Base-by-base conservation (phyloP, 2,888 invertebrate species). In the Teinopalpus imperialis region DNA sequence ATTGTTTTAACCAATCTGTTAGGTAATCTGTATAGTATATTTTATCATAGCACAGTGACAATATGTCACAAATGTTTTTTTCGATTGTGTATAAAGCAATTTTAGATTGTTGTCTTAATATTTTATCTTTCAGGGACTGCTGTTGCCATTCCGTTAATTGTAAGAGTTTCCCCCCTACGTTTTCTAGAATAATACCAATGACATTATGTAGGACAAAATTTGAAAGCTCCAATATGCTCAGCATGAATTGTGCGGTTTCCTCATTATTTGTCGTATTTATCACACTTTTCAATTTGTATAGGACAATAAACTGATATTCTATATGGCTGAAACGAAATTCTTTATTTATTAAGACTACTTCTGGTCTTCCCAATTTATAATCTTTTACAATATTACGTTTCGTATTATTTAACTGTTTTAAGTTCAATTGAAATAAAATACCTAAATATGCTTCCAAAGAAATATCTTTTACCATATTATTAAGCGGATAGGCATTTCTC, bases 31-130 rank as follows among this genome's bases (percentile, higher is more conserved):
- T 63, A 43, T 68, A 76, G 7, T 53, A 49, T 8, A 50, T 54
- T 37, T 63, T 63, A 18, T 69, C 63, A 39, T 61, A 60, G 32
- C 76, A 77, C 8, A 77, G 30, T 1, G 59, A 54, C 24, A 74
- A 48, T n/a, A 46, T 52, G 8, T 59, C 52, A 31, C 77, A 77
- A 20, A 76, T 51, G 3, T 59, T 50, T 8, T 51, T 56, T 53
- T 69, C 64, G 8, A 77, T 54, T 6, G 48, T 42, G 27, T 67
- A 61, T 0, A 49, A 47, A 1, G 65, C 57, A n/a, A 66, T 63
- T 63, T 75, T 76, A 5, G 51, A 49, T 54, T 76, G 72, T 37
- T 71, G 72, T 37, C 69, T 61, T 12, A 66, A 35, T 32, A 76
- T 64, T 43, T 66, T 77, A 14, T 72, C 59, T 39, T 60, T 69